Base-by-base conservation (phyloP, 2,113 vertebrate genomes). In the Semnornis frantzii region DNA sequence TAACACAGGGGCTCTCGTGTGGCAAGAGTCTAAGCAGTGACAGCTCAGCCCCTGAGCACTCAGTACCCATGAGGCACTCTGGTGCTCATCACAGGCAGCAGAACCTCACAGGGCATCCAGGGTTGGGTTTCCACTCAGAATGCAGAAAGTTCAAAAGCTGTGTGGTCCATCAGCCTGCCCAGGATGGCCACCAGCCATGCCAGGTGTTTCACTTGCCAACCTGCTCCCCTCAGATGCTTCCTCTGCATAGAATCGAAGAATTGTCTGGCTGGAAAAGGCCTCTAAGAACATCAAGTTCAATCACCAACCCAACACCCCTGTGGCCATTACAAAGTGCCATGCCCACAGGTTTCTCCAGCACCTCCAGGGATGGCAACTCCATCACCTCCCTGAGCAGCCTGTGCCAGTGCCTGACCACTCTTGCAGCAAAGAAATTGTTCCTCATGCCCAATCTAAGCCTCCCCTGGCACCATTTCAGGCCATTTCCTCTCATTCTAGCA, bases 21-120 rank as follows among this genome's bases (percentile, higher is more conserved):
- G 80, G 85, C 33, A 46, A 44, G 28, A n/a, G 24, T 6, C 65
- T 7, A 1, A 54, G 11, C 82, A 46, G 1, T 3, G 69, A 48
- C 91, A 73, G 87, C 60, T 9, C 0, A 1, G 85, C 3, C 3
- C 57, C 6, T 1, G 15, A 31, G 72, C 64, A 6, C 71, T 72
- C 82, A 52, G 15, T 8, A 2, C 37, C 1, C 2, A 3, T 6
- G 13, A 2, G n/a, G 30, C 1, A 3, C 14, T 6, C 69, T 37
- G 66, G 6, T 28, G 82, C 90, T 87, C 39, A 0, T 50, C 37
- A 15, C 24, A 60, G 33, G 13, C 55, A 6, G 88, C 17, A 3
- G 28, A 0, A 2, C 24, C 82, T 92, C 12, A 0, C 63, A 39
- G 31, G 83, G 2, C 44, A 55, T 7, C 3, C 25, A 2, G 77